A percentile compares a stretch with the other conserved stretches of the same genome.
Conservation (phyloP, 2,113 vertebrate genomes). For the Odobenus rosmarus region DNA sequence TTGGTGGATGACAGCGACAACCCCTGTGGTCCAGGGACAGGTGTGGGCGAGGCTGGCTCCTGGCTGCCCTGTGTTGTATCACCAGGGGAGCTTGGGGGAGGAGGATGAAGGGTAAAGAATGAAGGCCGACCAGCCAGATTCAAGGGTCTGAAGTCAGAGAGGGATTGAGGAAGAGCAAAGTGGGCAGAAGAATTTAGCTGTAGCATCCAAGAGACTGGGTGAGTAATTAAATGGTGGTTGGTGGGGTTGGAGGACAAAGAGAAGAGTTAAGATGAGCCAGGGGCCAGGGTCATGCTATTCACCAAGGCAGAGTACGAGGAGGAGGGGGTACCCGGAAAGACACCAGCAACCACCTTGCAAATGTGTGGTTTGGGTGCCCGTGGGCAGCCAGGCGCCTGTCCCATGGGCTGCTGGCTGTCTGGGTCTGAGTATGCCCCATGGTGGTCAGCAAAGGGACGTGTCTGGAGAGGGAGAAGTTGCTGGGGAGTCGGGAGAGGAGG, state of each 20-base stretch:
- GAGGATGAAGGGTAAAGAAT: neutral
- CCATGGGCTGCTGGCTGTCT: accelerated
- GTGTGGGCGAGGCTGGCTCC: neutral
- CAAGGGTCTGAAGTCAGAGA: neutral
- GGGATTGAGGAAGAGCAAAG: neutral
- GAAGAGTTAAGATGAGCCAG: neutral
- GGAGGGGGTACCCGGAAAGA: neutral
- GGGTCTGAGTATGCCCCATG: neutral
- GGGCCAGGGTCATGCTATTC: neutral
- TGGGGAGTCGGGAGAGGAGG: neutral
- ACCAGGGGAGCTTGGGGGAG: neutral
- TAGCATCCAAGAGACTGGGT: neutral
- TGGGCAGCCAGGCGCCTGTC: neutral
- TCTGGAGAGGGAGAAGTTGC: neutral
- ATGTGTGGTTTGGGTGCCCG: neutral
- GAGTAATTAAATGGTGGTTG: neutral
- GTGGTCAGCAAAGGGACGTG: neutral
- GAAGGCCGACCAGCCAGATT: neutral
- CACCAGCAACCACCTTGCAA: neutral
- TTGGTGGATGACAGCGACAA: neutral
- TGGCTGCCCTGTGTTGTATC: too few relatives aligned
- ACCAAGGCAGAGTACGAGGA: neutral
- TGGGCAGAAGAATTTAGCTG: neutral
- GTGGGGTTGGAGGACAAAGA: neutral
- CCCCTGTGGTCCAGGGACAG: neutral